Evolutionary conservation across 2,797 vertebrate genomes (phyloP), one percentile per base, ranked within the genome.

Genomic region (Setipinna tenuifilis): DNA sequence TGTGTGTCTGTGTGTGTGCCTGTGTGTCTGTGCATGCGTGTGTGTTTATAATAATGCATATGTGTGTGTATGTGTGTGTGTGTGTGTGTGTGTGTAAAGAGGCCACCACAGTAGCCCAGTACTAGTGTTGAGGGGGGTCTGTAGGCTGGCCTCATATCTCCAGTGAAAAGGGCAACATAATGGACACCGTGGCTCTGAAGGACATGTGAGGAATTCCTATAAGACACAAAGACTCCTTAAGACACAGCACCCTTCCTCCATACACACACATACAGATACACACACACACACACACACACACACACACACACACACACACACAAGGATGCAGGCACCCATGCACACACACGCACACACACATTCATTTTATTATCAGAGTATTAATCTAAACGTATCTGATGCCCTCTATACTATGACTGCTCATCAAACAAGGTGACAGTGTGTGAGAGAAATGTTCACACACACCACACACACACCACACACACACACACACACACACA

Each of bases 391-490:
- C 50, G 14, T 0, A 54, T 54, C 50, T 54, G 9, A 54, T 54
- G 50, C 50, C 9, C 50, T 14, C 7, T 7, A 54, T 54, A 54
- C 50, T 54, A 5, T 41, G 35, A 41, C 35, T 54, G 50, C 50
- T 54, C 50, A 54, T 54, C 2, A 3, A 54, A 54, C 50, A 54
- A 54, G 7, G 2, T 54, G 50, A 10, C 50, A 54, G 50, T 54
- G 50, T 54, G 50, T 54, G 50, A 54, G 7, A 54, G 50, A 9
- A 54, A 54, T 54, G 14, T 54, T 54, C 50, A 48, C 9, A n/a
- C 59, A 65, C 61, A 62, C n/a, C 61, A 62, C 61, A 62, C 61
- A 62, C 61, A 62, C 61, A 23, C 59, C 58, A 61, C 58, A 61
- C 21, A n/a, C 58, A 61, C 58, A 61, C 58, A 61, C 59, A 61